Evolutionary conservation across 2,113 vertebrate genomes (phyloP).

Genomic region (Microtus ochrogaster): DNA sequence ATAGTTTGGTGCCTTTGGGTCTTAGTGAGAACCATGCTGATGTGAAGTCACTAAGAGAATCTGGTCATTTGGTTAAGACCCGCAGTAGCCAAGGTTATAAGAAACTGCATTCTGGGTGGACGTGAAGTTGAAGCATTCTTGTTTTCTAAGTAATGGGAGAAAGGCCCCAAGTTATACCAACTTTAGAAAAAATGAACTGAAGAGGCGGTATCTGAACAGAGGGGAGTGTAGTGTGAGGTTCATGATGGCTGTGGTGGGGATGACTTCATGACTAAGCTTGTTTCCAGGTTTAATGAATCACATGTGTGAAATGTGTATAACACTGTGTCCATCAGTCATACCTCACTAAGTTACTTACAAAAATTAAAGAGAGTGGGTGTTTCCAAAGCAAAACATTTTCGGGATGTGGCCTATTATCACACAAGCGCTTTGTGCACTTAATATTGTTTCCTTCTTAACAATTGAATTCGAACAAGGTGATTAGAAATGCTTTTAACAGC

Average conservation of each 20-base stretch:
- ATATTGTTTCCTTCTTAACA: slow-evolving; percentile 2
- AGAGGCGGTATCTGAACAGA: neutral
- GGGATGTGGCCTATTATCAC: neutral
- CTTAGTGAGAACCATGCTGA: neutral
- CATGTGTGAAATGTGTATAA: neutral
- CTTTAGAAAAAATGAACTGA: slow-evolving; percentile 12
- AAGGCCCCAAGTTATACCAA: neutral
- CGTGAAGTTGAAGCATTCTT: slow-evolving; percentile 28
- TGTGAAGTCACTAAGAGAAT: neutral
- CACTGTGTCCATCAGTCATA: neutral
- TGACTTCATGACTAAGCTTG: neutral
- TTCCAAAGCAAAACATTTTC: slow-evolving; percentile 27
- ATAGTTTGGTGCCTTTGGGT: slow-evolving; percentile 43
- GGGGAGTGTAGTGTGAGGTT: neutral
- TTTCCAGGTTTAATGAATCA: neutral
- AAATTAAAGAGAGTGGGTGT: neutral
- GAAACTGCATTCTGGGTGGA: slow-evolving; percentile 44
- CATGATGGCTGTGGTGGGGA: neutral
- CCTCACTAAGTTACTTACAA: neutral
- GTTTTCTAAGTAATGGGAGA: slow-evolving; percentile 38
- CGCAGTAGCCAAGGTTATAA: neutral
- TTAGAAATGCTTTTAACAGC: slow-evolving; percentile 23
- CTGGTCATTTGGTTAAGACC: slow-evolving; percentile 17
- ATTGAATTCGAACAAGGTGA: neutral
- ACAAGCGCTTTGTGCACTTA: neutral